Conservation (phyloP, 2,888 invertebrate species). For the Augiades crinisus region DNA sequence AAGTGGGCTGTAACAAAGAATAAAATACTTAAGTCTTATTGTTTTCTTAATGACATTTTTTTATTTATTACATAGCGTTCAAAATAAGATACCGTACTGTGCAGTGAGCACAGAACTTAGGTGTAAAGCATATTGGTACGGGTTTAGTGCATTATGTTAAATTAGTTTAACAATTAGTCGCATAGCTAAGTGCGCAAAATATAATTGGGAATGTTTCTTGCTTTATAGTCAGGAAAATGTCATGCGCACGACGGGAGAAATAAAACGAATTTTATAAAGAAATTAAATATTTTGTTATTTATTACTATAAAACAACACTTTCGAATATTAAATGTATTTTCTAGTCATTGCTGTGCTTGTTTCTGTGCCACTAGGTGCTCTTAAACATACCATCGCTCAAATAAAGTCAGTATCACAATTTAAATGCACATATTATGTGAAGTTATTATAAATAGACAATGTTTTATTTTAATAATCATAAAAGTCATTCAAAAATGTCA, state of each 20-base stretch:
- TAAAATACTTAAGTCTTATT: too few species aligned
- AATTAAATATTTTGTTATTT: slow-evolving; percentile 78
- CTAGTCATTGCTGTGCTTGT: slow-evolving; percentile 66
- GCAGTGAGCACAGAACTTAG: too few species aligned
- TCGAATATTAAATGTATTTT: slow-evolving; percentile 68
- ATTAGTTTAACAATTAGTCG: too few species aligned
- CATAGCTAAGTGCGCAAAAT: too few species aligned
- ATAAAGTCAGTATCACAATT: slow-evolving; percentile 30
- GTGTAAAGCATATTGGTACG: slow-evolving; percentile 7
- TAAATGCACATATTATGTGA: too few species aligned
- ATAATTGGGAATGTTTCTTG: too few species aligned
- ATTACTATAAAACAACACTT: slow-evolving; percentile 77
- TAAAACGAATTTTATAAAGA: slow-evolving; percentile 65
- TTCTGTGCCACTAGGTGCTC: slow-evolving; percentile 26
- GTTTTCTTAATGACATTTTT: slow-evolving; percentile 15
- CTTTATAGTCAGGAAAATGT: too few species aligned
- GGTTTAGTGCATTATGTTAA: slow-evolving; percentile 5
- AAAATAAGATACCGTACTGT: too few species aligned
- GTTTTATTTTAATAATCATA: too few species aligned
- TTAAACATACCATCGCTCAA: slow-evolving; percentile 1
- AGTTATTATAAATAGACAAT: too few species aligned
- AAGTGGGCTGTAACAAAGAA: too few species aligned
- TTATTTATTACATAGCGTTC: neutral
- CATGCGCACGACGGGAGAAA: slow-evolving; percentile 43
- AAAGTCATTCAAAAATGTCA: too few species aligned